phyloP scores from a whole-genome alignment of 2,113 vertebrate species.

The Leptobrachium leishanense region DNA sequence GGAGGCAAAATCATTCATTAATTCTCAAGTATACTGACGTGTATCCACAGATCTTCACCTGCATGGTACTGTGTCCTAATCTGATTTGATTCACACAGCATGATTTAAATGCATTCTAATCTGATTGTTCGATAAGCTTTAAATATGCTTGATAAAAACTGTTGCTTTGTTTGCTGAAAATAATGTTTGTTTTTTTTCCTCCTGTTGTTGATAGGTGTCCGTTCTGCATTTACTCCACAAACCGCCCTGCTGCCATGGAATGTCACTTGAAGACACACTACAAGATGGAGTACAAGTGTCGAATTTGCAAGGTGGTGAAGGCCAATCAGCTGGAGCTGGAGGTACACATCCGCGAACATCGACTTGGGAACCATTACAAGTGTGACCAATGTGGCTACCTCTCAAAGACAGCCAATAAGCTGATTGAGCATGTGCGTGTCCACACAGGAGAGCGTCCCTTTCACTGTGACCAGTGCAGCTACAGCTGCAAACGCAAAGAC shows the following conservation, averaged over 20 bases:
- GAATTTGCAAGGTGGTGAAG: slow-evolving; percentile 97
- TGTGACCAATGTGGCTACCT: slow-evolving; percentile 99
- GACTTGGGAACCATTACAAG: slow-evolving; percentile 98
- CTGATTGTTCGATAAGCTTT: too few relatives aligned
- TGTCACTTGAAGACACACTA: slow-evolving; percentile 99
- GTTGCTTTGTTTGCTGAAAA: too few relatives aligned
- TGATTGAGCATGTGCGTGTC: slow-evolving; percentile 97
- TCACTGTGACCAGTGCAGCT: slow-evolving; percentile 99
- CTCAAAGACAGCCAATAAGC: slow-evolving; percentile 99
- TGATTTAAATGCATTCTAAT: too few relatives aligned
- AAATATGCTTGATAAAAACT: too few relatives aligned
- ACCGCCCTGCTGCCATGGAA: slow-evolving; percentile 95
- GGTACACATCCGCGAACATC: slow-evolving; percentile 93
- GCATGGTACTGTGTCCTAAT: too few relatives aligned
- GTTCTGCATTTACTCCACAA: slow-evolving; percentile 98
- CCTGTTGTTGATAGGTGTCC: slow-evolving; percentile 84
- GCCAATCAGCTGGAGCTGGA: slow-evolving; percentile 95
- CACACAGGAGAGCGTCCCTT: slow-evolving; percentile 99
- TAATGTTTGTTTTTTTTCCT: slow-evolving; percentile 20
- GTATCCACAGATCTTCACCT: too few relatives aligned
- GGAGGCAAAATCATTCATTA: too few relatives aligned
- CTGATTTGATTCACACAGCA: too few relatives aligned
- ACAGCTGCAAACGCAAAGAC: slow-evolving; percentile 99
- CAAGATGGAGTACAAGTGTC: slow-evolving; percentile 98
- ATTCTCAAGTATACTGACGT: too few relatives aligned